Percentiles rank a stretch among this genome's conserved stretches.
These are phyloP conservation scores for Hydroisotoma schaefferi DNA, from an alignment of 2,888 invertebrate species.

Conservation along the genomic window DNA sequence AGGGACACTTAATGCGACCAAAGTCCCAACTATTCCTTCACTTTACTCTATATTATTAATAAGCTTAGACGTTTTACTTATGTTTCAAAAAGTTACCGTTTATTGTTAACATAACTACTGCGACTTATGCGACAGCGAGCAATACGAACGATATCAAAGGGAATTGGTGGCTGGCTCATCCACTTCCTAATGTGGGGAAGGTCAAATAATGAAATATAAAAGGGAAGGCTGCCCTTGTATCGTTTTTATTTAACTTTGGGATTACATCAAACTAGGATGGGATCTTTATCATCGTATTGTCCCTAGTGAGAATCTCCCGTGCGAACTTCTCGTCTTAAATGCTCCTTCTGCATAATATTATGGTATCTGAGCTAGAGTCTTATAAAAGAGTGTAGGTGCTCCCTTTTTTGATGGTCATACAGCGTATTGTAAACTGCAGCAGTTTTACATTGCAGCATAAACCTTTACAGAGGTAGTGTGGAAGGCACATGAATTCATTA, in stretches of 20 bases:
- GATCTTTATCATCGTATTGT: conserved; percentile 29
- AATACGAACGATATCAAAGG: no score
- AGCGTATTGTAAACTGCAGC: not conserved
- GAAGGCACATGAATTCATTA: no score
- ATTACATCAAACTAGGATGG: conserved; percentile 25
- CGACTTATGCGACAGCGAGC: no score
- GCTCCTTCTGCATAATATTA: not conserved
- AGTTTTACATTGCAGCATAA: not conserved
- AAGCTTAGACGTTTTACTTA: no score
- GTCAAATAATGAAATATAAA: conserved; percentile 29
- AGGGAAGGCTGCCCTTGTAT: conserved; percentile 42
- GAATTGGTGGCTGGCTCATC: conserved; percentile 10
- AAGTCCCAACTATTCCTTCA: no score
- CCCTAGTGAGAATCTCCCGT: conserved; percentile 7
- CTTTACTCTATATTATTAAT: no score
- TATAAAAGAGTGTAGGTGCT: conserved; percentile 29
- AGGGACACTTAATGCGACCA: conserved; percentile 1
- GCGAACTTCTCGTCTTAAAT: conserved; percentile 8
- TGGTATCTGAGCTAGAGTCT: conserved; percentile 10
- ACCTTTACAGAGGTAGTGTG: no score
- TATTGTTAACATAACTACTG: no score
- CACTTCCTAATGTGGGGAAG: conserved; percentile 42
- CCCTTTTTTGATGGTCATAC: conserved; percentile 26
- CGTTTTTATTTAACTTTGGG: conserved; percentile 35
- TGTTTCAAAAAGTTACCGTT: no score